phyloP scores from a whole-genome alignment of 2,113 vertebrate genomes.

The Myrmophylax atrothorax region DNA sequence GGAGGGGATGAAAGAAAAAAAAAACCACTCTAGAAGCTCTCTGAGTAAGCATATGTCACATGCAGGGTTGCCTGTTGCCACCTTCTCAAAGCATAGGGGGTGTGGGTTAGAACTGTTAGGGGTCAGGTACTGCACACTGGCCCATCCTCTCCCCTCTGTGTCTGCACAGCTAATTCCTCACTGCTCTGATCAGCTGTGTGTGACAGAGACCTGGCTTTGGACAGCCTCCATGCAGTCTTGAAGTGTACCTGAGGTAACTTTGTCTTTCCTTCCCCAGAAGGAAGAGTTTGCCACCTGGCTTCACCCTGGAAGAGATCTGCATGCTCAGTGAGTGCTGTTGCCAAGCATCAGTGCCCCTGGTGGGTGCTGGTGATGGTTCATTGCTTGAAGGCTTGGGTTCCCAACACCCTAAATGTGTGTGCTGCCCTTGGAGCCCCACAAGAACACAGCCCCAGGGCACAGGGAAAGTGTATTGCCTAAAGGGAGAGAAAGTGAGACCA shows the following conservation, averaged over 20 bases:
- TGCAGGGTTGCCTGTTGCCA: not conserved
- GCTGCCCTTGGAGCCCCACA: not conserved
- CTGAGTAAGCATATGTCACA: not conserved
- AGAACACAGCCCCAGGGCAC: not conserved
- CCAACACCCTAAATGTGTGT: not conserved
- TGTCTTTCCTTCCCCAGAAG: conserved; percentile 76
- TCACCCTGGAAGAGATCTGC: conserved; percentile 92
- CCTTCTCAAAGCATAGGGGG: not conserved
- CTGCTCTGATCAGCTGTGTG: not conserved
- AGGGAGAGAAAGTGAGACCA: not conserved
- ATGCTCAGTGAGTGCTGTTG: conserved; percentile 87
- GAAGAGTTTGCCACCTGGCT: conserved; percentile 89
- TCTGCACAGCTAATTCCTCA: not conserved
- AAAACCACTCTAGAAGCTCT: not conserved
- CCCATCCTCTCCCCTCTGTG: not conserved
- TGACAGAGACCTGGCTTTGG: not conserved
- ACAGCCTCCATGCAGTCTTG: not conserved
- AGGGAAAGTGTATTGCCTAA: not conserved
- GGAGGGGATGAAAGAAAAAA: not conserved
- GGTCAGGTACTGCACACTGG: not conserved
- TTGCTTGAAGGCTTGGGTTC: not conserved
- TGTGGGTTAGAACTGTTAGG: not conserved
- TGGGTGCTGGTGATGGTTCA: not conserved
- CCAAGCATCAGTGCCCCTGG: not conserved
- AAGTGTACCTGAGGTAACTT: not conserved